These are phyloP conservation scores for Hedya salicella DNA, from an alignment of 2,888 invertebrate species.

Conservation along the genomic window DNA sequence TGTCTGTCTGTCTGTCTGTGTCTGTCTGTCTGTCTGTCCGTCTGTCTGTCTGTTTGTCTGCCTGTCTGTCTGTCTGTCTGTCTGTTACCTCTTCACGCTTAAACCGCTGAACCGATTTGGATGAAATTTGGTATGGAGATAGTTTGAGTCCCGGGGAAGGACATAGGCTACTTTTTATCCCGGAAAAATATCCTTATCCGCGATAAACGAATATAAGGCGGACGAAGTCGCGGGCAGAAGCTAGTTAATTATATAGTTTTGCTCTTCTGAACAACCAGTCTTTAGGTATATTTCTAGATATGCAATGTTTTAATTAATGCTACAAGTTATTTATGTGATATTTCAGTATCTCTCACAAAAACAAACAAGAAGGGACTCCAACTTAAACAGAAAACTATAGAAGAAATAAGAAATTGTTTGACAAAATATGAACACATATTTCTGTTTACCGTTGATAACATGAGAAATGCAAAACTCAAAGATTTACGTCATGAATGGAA, in stretches of 20 bases:
- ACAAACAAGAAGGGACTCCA: conserved; percentile 96
- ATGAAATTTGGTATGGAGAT: too few relatives aligned
- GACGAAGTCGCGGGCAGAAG: too few relatives aligned
- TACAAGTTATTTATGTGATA: conserved; percentile 10
- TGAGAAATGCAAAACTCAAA: conserved; percentile 96
- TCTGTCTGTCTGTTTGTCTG: too few relatives aligned
- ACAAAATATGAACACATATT: conserved; percentile 94
- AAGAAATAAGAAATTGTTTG: conserved; percentile 93
- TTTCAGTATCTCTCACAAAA: conserved; percentile 97
- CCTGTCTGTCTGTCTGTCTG: too few relatives aligned
- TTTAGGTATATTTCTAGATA: neutral
- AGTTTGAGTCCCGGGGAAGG: too few relatives aligned
- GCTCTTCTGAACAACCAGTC: neutral
- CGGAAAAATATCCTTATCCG: too few relatives aligned
- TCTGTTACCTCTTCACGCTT: too few relatives aligned
- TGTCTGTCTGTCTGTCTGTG: too few relatives aligned
- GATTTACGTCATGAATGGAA: conserved; percentile 95
- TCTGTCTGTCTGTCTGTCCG: too few relatives aligned
- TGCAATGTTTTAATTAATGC: neutral
- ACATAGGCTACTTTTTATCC: too few relatives aligned
- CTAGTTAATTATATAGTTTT: conserved; percentile 49
- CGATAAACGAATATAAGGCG: too few relatives aligned
- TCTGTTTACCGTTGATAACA: conserved; percentile 95
- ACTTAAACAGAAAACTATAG: conserved; percentile 94
- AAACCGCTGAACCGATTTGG: too few relatives aligned